Evolutionary conservation across 2,888 invertebrate species (phyloP).

Genomic region (Aporophyla nigra): DNA sequence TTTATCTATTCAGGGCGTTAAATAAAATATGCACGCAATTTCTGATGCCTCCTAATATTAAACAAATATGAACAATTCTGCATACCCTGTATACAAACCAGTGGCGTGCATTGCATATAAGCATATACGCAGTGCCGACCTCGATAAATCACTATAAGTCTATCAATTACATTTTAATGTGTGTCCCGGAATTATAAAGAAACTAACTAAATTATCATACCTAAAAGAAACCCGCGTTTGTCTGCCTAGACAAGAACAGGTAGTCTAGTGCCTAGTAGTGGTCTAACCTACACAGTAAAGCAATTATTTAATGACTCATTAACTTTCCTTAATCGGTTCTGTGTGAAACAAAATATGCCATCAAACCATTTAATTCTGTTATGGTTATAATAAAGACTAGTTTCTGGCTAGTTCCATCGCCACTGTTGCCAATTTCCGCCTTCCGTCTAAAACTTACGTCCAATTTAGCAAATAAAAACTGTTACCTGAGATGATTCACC

Average conservation of each 20-base stretch:
- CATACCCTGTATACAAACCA: neutral
- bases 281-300: too few relatives aligned
- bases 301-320: neutral
- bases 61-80: neutral
- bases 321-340: neutral
- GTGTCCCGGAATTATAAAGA: too few relatives aligned
- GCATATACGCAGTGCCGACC: too few relatives aligned
- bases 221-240: too few relatives aligned
- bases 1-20: neutral
- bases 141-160: too few relatives aligned
- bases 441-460: slow-evolving; percentile 34
- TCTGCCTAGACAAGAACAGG: too few relatives aligned
- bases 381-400: slow-evolving; percentile 10
- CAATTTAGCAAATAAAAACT: slow-evolving; percentile 42
- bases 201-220: too few relatives aligned
- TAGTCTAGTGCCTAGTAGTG: too few relatives aligned
- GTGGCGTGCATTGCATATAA: too few relatives aligned
- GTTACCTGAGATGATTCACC: slow-evolving; percentile 16
- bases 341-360: neutral
- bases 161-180: too few relatives aligned
- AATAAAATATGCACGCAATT: neutral
- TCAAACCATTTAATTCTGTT: neutral
- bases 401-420: slow-evolving; percentile 28
- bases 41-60: neutral
- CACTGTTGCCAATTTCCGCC: slow-evolving; percentile 42